Base-by-base conservation (phyloP, 35 echinoderm and acorn worm genomes). In the Hemicentrotus pulcherrimus region DNA sequence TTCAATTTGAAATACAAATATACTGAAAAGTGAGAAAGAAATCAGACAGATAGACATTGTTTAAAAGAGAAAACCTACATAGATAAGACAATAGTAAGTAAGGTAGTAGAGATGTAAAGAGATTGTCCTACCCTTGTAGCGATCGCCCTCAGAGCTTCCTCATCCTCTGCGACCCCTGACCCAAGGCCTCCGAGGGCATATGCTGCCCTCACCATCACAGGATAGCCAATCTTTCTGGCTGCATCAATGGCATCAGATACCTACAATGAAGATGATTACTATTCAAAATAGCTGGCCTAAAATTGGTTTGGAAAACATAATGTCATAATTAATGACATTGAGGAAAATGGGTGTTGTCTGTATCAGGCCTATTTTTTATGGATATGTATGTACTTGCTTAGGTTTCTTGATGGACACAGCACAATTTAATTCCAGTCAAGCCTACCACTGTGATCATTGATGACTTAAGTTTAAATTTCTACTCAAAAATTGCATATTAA, bases 171-270 rank as follows among this genome's bases (percentile, higher is more conserved):
- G 4, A 99, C 97, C 22, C 98, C 98, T 94, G 98, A 99, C 18
- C 98, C 98, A 10, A 99, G 88, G 31, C 98, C 98, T 86, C 98
- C 98, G 3, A 99, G 92, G 33, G 98, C 98, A 87, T 99, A 99
- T 11, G 98, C 98, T 33, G 98, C 98, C 91, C 98, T 60, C 48
- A 99, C 94, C 98, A 99, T 99, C 31, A 99, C 98, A 13, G 98
- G 98, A 60, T 99, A 99, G 47, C 97, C 96, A 93, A 99, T 98
- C 94, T 99, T 94, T 24, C 94, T 87, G 4, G 97, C 98, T 61
- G 98, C 98, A 58, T 95, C 95, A 48, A 98, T 65, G 18, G 98
- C 98, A 97, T 94, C 97, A 88, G 86, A 61, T 46, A 99, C 96
- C 98, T 99, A 60, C 4, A 94, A 88, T 18, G 12, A 86, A 96